Evolutionary conservation across 1,140 invertebrate genomes (phyloP), one percentile per base, ranked within the genome.

Genomic region (Sarcophaga peregrina): DNA sequence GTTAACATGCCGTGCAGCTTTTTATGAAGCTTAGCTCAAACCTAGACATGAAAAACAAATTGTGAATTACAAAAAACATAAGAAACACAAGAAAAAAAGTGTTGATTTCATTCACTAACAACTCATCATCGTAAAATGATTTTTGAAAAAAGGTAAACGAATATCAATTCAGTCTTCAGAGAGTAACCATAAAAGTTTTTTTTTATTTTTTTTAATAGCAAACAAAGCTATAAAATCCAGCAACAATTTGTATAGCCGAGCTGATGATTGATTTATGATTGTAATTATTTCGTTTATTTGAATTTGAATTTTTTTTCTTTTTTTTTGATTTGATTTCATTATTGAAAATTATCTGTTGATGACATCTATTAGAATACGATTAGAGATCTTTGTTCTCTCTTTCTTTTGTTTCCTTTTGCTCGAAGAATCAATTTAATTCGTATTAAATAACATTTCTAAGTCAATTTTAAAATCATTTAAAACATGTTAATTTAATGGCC

Each of bases 371-470:
- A 68, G 10, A 68, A 20, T 68, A 20, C 20, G 3, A 68, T 68
- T 20, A 68, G 25, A 68, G 1, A 68, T 25, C 25, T 20, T 68
- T 68, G 15, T 58, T 58, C 6, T 58, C 15, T 37, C 4, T 37
- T 37, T 37, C 25, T 37, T 37, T 37, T 37, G 25, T 37, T 4
- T 37, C 25, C 25, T 37, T 37, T n/a, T 37, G 4, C 25, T 37
- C 1, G 4, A 37, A 4, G 54, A 58, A 58, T 13, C 13, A 6
- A 15, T 37, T 37, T 62, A 62, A 62, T 15, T 7, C 17, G 62
- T 68, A 68, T 68, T 68, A 25, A 68, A 68, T 68, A 68, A 68
- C 62, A 58, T 58, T 58, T 58, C 11, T 58, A n/a, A n/a, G 54
- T n/a, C n/a, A 58, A 58, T 58, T 37, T 37, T 37, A 37, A 37